A percentile compares a stretch with the other conserved stretches of the same genome.
phyloP scores from a whole-genome alignment of 2,113 vertebrate genomes.

The Halcyon malimbica region DNA sequence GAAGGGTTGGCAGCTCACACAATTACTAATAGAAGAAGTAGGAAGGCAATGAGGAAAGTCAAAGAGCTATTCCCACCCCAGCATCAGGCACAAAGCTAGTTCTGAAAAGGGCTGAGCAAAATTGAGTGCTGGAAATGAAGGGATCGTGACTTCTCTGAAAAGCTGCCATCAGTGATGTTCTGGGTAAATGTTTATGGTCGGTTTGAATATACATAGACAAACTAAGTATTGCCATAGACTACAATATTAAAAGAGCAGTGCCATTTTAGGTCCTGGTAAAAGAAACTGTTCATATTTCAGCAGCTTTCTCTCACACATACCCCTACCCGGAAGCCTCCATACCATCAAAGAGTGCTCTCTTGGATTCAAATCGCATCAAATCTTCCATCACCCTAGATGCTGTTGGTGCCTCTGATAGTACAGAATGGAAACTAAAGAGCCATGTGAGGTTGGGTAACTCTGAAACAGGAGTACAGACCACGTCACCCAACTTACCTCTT shows the following conservation, averaged over 20 bases:
- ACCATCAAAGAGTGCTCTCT: background rate
- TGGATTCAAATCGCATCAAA: background rate
- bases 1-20: background rate
- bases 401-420: background rate
- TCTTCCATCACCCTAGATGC: background rate
- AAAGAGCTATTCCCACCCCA: background rate
- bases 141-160: fast-evolving
- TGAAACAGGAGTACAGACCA: background rate
- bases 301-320: background rate
- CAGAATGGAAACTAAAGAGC: background rate
- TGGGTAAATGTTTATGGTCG: background rate
- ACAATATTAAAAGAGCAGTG: background rate
- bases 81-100: background rate
- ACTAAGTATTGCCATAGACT: background rate
- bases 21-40: background rate
- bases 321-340: background rate
- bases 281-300: background rate
- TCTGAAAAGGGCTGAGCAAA: background rate
- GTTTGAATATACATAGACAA: background rate
- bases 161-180: background rate
- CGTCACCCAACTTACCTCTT: background rate
- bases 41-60: background rate
- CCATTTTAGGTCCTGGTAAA: background rate
- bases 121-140: background rate
- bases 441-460: background rate